These are phyloP conservation scores for Campopleginae sp. DNA, from an alignment of 2,888 invertebrate species.

Conservation along the genomic window DNA sequence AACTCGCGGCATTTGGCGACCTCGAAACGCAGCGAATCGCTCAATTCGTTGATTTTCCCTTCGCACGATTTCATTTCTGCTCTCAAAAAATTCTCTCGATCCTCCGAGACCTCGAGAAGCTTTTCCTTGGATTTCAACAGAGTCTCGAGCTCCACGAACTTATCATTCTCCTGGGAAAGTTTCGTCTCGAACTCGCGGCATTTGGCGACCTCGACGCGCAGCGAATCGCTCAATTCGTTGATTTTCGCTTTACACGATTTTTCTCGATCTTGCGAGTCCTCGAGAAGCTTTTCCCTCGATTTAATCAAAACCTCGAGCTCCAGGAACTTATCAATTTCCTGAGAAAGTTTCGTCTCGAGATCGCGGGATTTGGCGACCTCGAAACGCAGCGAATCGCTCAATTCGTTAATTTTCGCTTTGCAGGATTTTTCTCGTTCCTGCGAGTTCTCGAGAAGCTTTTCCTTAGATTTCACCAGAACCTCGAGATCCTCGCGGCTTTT, in stretches of 20 bases:
- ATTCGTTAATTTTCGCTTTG: conserved; percentile 13
- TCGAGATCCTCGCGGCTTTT: conserved; percentile 39
- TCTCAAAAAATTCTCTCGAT: no score
- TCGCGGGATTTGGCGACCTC: conserved; percentile 13
- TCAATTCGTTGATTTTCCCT: conserved; percentile 29
- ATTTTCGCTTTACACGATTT: conserved; percentile 12
- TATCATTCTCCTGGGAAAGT: not conserved
- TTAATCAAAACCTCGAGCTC: conserved; percentile 43
- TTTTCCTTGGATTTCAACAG: no score
- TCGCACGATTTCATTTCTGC: not conserved
- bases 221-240: conserved; percentile 24
- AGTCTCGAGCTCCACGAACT: no score
- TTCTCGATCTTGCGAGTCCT: conserved; percentile 3
- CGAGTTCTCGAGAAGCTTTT: conserved; percentile 13
- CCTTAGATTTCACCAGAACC: conserved; percentile 30
- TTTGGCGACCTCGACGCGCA: conserved; percentile 14
- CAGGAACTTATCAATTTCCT: no score
- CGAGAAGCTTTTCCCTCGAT: conserved; percentile 30
- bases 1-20: conserved; percentile 14
- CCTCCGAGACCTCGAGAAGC: no score
- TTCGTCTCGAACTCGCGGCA: conserved; percentile 19
- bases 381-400: conserved; percentile 26
- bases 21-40: conserved; percentile 19
- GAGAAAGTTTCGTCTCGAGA: conserved; percentile 12
- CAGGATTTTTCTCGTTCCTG: conserved; percentile 20